Evolutionary conservation across 2,797 vertebrate species (phyloP).

Genomic region (Eidolon dupreanum): DNA sequence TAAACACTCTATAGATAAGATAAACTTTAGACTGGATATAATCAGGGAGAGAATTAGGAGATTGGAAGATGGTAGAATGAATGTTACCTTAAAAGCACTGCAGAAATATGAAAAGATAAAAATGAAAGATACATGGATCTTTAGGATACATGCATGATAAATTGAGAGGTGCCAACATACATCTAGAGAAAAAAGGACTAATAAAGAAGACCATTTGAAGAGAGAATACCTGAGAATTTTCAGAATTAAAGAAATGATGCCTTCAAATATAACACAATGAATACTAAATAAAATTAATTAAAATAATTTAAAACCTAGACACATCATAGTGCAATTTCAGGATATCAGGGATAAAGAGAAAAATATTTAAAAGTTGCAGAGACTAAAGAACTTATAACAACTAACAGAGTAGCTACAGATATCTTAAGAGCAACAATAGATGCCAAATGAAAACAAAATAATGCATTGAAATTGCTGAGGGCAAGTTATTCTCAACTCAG

Average conservation of each 20-base stretch:
- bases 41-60: background rate
- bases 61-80: background rate
- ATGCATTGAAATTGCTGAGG: background rate
- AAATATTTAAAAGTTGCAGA: background rate
- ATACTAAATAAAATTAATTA: background rate
- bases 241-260: background rate
- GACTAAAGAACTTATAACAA: background rate
- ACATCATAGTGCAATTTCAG: background rate
- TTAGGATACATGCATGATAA: background rate
- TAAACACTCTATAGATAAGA: background rate
- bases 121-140: background rate
- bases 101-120: slow-evolving; percentile 4
- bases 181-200: background rate
- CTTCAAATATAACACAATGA: background rate
- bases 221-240: background rate
- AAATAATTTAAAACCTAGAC: background rate
- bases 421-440: background rate
- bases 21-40: background rate
- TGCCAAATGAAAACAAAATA: slow-evolving; percentile 31
- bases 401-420: background rate
- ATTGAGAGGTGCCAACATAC: slow-evolving; percentile 15
- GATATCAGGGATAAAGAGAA: slow-evolving; percentile 11
- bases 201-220: slow-evolving; percentile 34
- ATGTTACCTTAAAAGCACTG: background rate
- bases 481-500: slow-evolving; percentile 35